Evolutionary conservation across 1,140 invertebrate species (phyloP), one percentile per base, ranked within the genome.

Genomic region (Brachionus calyciflorus): DNA sequence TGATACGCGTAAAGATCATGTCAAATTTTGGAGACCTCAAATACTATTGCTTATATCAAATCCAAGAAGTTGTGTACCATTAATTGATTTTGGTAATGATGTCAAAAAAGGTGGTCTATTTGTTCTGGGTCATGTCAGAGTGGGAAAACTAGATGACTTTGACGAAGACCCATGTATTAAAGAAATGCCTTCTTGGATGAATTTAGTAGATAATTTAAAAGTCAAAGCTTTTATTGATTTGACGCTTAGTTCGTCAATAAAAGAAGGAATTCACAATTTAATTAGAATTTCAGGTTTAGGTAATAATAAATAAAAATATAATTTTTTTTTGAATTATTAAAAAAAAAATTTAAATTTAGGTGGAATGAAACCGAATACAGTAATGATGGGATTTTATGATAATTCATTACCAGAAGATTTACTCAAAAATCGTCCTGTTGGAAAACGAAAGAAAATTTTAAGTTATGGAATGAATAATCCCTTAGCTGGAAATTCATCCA

Each of bases 11-110:
- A 96, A 98, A 79, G 92, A 96, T 83, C 96, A 99, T 83, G 94
- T 99, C 0, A 99, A 98, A 86, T 99, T 95, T 85, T 99, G 97
- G 97, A 86, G 96, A 28, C 96, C 96, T 0, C 96, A 99, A 86
- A 93, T 99, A 83, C 83, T 99, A 9, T 85, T 99, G 1, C 87
- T 99, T 84, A 91, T 99, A 3, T 89, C 91, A 0, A 94, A 93
- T 78, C 95, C 96, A 1, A 87, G 94, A n/a, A 91, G 92, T 7
- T 88, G 89, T 1, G 92, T 92, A 81, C 91, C 94, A 0, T 85
- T 99, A 4, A 96, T 99, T 48, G 91, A 94, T 85, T 99, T 99
- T 87, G 92, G 96, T 1, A 99, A 99, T 83, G 96, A 98, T 83
- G 87, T 99, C 80, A 99, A 99, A 83, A 99, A 99, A 85, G 92